Conservation (phyloP, 2,113 vertebrate species). For the Gallinago paraguaiae region DNA sequence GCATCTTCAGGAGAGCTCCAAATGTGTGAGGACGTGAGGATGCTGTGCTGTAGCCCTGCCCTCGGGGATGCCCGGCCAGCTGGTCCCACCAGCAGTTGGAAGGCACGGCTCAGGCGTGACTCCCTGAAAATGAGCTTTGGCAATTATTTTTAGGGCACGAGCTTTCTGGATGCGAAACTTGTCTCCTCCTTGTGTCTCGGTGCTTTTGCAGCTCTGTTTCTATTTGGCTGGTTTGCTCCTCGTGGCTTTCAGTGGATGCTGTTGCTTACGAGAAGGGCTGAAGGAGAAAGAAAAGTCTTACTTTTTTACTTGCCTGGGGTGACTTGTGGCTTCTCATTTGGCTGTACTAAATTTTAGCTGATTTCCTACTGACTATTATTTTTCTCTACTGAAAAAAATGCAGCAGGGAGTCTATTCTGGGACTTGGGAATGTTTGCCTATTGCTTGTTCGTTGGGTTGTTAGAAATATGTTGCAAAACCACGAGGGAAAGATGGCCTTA, state of each 20-base stretch:
- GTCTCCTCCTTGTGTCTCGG: fast-evolving
- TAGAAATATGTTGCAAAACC: neutral
- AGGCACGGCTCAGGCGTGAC: neutral
- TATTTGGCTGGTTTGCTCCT: neutral
- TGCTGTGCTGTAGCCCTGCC: neutral
- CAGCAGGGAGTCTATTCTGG: neutral
- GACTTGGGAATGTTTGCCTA: neutral
- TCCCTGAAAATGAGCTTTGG: slow-evolving; percentile 1
- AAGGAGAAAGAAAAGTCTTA: neutral
- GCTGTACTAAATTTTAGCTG: neutral
- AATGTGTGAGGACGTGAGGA: slow-evolving; percentile 30
- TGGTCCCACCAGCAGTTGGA: neutral
- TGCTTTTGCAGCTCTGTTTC: neutral
- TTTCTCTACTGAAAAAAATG: neutral
- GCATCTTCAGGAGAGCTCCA: neutral
- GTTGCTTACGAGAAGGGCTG: neutral
- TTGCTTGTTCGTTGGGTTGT: neutral
- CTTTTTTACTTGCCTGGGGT: neutral
- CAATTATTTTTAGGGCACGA: neutral
- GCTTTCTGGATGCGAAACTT: neutral
- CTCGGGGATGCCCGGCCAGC: neutral
- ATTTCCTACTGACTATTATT: neutral
- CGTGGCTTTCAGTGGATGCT: neutral
- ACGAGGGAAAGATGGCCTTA: neutral
- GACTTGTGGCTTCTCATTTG: neutral